Evolutionary conservation across 2,797 vertebrate genomes (phyloP).

Genomic region (Dicrostonyx torquatus): DNA sequence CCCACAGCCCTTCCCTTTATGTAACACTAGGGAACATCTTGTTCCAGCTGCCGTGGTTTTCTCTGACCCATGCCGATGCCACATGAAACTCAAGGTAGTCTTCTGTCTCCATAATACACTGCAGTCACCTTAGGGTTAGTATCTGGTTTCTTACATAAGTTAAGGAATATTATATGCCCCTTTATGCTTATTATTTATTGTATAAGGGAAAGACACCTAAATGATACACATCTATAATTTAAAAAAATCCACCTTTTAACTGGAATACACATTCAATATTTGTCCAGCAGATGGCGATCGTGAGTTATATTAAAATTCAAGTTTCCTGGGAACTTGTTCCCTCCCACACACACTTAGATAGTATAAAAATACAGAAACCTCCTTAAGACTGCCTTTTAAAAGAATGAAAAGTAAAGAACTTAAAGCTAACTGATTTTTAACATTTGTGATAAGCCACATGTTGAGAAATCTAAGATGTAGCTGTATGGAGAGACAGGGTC

Average conservation of each 20-base stretch:
- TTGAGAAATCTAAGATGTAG: slow-evolving; percentile 15
- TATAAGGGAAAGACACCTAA: background rate
- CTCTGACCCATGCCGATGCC: background rate
- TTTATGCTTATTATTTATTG: background rate
- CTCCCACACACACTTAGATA: background rate
- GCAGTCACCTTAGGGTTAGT: background rate
- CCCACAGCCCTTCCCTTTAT: fast-evolving
- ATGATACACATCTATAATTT: background rate
- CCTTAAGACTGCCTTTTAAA: background rate
- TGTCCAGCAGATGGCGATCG: slow-evolving; percentile 73
- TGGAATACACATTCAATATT: slow-evolving; percentile 1
- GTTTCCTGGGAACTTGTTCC: background rate
- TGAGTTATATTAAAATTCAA: slow-evolving; percentile 64
- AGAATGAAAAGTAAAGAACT: background rate
- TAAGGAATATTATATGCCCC: too few relatives aligned
- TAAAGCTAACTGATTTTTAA: background rate
- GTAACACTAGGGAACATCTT: fast-evolving
- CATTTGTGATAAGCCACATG: background rate
- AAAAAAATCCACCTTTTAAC: slow-evolving; percentile 45
- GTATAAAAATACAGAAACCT: slow-evolving; percentile 29
- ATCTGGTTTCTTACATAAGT: background rate
- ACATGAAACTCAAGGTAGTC: background rate
- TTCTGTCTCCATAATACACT: background rate
- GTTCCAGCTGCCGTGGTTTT: background rate
- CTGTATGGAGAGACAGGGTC: background rate